A percentile compares a stretch with the other conserved stretches of the same genome.
phyloP scores from a whole-genome alignment of 2,797 vertebrate species.

The Diceros bicornis region DNA sequence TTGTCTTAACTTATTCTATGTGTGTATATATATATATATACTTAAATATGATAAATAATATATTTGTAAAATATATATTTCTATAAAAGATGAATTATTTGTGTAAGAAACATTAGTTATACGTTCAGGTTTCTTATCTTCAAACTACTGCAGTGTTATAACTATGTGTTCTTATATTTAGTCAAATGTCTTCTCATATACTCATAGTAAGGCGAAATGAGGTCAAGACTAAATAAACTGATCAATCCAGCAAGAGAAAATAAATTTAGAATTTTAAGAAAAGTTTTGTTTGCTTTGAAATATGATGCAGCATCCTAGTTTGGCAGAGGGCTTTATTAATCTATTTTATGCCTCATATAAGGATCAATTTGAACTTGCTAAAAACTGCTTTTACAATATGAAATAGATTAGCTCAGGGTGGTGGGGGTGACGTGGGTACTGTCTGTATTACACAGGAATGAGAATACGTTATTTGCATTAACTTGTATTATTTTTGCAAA shows the following conservation, averaged over 20 bases:
- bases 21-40: neutral
- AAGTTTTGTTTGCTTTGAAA: slow-evolving; percentile 72
- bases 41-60: neutral
- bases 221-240: slow-evolving; percentile 53
- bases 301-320: neutral
- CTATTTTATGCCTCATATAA: slow-evolving; percentile 42
- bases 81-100: neutral
- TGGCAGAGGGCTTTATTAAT: slow-evolving; percentile 64
- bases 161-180: neutral
- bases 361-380: slow-evolving; percentile 61
- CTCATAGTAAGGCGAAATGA: neutral
- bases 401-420: slow-evolving; percentile 20
- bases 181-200: neutral
- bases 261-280: slow-evolving; percentile 61
- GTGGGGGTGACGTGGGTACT: neutral
- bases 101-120: neutral
- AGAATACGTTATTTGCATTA: slow-evolving; percentile 59
- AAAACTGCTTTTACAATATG: slow-evolving; percentile 45
- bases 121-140: neutral
- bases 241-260: neutral
- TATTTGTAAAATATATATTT: neutral
- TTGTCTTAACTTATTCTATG: neutral
- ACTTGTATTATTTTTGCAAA: slow-evolving; percentile 78
- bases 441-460: slow-evolving; percentile 17
- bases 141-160: neutral